Conservation (phyloP, 2,888 invertebrate genomes). For the Caenorhabditis sinica region DNA sequence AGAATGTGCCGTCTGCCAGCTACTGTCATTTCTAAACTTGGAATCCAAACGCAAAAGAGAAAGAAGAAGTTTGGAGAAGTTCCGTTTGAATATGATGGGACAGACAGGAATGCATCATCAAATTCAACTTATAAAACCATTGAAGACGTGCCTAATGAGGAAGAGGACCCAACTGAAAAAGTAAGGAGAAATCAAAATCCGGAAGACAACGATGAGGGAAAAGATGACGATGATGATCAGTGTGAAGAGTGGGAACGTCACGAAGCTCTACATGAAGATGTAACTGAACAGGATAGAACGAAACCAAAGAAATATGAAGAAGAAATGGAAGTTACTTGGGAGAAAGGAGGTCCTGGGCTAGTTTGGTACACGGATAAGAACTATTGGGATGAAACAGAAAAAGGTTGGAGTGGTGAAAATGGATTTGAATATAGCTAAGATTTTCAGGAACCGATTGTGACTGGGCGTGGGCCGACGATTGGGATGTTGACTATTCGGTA, state of each 20-base stretch:
- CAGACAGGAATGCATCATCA: not conserved
- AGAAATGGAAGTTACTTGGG: constrained; percentile 85
- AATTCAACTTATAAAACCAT: not conserved
- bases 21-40: constrained; percentile 79
- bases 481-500: constrained; percentile 86
- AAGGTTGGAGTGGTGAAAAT: constrained; percentile 47
- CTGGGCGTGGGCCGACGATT: constrained; percentile 86
- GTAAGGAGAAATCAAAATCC: constrained; percentile 41
- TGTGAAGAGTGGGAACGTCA: constrained; percentile 82
- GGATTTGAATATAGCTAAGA: not conserved
- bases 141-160: constrained; percentile 18
- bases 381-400: constrained; percentile 85
- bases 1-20: constrained; percentile 84
- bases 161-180: constrained; percentile 68
- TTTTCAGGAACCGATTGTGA: constrained; percentile 84
- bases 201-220: constrained; percentile 70
- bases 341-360: constrained; percentile 87
- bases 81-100: constrained; percentile 63
- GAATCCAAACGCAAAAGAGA: constrained; percentile 64
- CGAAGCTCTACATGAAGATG: constrained; percentile 85
- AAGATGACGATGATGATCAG: constrained; percentile 73
- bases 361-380: constrained; percentile 87
- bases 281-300: constrained; percentile 84
- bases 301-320: constrained; percentile 76
- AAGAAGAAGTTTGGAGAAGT: constrained; percentile 72